These are phyloP conservation scores for Hydrolagus affinis DNA, from an alignment of 2,113 vertebrate species.

Conservation along the genomic window DNA sequence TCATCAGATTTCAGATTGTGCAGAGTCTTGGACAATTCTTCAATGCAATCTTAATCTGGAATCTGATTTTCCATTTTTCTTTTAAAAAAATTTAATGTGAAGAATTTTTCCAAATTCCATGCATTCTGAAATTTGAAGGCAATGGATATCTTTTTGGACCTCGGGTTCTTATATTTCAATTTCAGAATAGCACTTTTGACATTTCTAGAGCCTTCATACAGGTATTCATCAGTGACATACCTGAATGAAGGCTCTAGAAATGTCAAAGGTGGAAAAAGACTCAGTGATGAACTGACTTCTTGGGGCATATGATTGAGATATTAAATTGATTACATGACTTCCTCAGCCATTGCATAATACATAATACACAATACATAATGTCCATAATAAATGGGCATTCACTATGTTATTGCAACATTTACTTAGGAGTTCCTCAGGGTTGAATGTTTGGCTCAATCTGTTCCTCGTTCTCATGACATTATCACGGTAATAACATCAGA, in stretches of 20 bases:
- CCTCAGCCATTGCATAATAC: neutral
- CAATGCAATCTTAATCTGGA: too few relatives aligned
- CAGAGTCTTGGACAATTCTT: too few relatives aligned
- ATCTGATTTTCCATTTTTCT: too few relatives aligned
- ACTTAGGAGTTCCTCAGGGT: neutral
- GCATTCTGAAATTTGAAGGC: too few relatives aligned
- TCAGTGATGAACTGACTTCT: neutral
- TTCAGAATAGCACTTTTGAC: neutral
- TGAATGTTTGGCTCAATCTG: neutral
- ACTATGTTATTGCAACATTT: neutral
- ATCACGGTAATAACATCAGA: neutral
- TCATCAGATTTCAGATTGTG: too few relatives aligned
- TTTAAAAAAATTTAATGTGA: too few relatives aligned
- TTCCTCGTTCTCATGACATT: neutral
- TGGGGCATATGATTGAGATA: neutral
- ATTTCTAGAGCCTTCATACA: neutral
- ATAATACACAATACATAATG: too few relatives aligned
- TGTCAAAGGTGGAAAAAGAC: too few relatives aligned
- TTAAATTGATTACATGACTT: neutral
- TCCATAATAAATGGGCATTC: neutral
- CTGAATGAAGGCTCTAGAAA: too few relatives aligned
- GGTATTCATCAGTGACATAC: too few relatives aligned
- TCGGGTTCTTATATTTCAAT: neutral
- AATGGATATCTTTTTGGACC: too few relatives aligned
- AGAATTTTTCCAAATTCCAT: too few relatives aligned